Base-by-base conservation (phyloP, 2,113 vertebrate species). In the Promerops cafer region DNA sequence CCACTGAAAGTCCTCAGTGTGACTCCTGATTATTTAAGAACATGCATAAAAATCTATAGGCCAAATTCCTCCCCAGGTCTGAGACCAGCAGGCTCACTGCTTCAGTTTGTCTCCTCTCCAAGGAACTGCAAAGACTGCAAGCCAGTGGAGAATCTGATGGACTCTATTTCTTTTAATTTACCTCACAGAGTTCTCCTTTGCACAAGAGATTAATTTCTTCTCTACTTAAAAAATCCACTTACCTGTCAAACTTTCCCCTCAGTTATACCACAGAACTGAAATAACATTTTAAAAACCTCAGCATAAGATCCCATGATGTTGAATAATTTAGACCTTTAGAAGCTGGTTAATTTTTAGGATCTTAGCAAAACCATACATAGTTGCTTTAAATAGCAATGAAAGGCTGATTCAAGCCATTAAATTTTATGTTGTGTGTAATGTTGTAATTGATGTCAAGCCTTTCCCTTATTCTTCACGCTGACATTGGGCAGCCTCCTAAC, bases 341-440 rank as follows among this genome's bases (percentile, higher is more conserved):
- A 98, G 83, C 89, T 92, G 97, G 83, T 96, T 97, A 97, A 97
- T 98, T 98, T 98, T 98, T 97, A 97, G 95, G 90, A 96, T 95
- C 93, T 97, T 97, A 97, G 94, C 72, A 97, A 97, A 97, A 87
- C 81, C 95, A 71, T 93, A 94, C 71, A 72, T 31, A 3, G 93
- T 97, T 97, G 94, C 97, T 97, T 98, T 98, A 98, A 98, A 98
- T 94, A 96, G 97, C 96, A 96, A 97, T 97, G 98, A 98, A 98
- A 97, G 96, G 94, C 96, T 97, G 97, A 98, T 98, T 97, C 93
- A 94, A 97, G 97, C 85, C 96, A 81, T 99, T 98, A 99, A 98
- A 97, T 97, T 99, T 98, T 98, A 98, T 98, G 98, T 98, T 97
- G 98, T 98, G 98, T 98, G 98, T 98, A 98, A 98, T 97, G 96